phyloP scores from a whole-genome alignment of 2,113 vertebrate genomes.

The Heterochromis multidens region DNA sequence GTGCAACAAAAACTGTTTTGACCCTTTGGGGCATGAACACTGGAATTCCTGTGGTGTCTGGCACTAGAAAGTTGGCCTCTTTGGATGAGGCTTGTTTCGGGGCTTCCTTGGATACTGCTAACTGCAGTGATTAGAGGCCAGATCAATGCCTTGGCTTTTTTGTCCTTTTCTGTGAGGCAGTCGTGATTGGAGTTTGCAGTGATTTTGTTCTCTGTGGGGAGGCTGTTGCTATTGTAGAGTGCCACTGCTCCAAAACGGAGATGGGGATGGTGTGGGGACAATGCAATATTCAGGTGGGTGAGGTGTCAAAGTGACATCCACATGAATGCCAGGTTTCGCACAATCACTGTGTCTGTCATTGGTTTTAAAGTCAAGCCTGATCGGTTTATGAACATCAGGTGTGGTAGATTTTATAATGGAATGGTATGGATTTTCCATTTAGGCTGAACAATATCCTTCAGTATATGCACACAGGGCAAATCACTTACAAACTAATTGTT shows the following conservation, averaged over 20 bases:
- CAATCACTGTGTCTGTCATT: neutral
- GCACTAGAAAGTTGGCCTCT: neutral
- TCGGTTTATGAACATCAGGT: neutral
- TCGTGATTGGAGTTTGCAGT: neutral
- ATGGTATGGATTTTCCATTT: neutral
- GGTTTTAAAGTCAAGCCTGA: neutral
- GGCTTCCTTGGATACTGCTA: neutral
- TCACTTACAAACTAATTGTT: slow-evolving; percentile 9
- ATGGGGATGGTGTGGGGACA: neutral
- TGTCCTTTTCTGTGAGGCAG: neutral
- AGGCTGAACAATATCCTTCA: neutral
- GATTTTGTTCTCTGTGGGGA: neutral
- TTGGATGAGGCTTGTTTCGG: neutral
- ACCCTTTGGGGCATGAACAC: neutral
- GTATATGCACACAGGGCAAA: neutral
- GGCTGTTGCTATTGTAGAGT: neutral
- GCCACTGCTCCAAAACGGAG: neutral
- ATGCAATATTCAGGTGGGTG: neutral
- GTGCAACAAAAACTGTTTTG: neutral
- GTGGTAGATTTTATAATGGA: neutral
- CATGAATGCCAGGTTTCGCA: neutral
- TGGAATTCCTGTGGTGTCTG: neutral
- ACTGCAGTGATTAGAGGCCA: neutral
- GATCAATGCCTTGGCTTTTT: neutral
- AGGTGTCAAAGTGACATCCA: neutral